Evolutionary conservation across 2,888 invertebrate genomes (phyloP).

Genomic region (Pterostichus madidus): DNA sequence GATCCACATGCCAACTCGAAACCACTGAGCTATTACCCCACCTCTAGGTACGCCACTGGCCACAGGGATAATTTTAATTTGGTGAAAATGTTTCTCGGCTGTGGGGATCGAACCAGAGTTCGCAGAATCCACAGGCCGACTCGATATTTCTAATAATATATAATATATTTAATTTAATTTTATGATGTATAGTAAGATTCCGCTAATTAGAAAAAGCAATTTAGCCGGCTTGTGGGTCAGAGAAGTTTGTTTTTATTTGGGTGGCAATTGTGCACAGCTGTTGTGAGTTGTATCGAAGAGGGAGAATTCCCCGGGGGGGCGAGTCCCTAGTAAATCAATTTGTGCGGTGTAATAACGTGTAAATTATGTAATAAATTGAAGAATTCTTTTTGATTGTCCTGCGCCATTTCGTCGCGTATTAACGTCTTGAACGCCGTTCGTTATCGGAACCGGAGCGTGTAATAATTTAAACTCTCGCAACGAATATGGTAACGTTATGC

Average conservation of each 20-base stretch:
- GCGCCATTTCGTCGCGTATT: constrained; percentile 30
- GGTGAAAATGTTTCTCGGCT: too few species aligned
- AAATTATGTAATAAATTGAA: constrained; percentile 63
- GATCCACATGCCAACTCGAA: too few species aligned
- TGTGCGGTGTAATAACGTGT: constrained; percentile 60
- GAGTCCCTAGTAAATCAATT: constrained; percentile 54
- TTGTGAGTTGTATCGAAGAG: constrained; percentile 27
- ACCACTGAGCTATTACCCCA: too few species aligned
- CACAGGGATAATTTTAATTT: too few species aligned
- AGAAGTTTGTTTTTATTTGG: constrained; percentile 41
- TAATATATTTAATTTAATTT: too few species aligned
- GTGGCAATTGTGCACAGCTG: constrained; percentile 55
- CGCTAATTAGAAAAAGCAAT: constrained; percentile 59
- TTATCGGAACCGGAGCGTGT: constrained; percentile 3
- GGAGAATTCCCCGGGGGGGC: constrained; percentile 22
- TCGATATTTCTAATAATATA: too few species aligned
- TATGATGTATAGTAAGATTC: neutral
- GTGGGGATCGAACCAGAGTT: too few species aligned
- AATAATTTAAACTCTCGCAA: constrained; percentile 11
- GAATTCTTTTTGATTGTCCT: constrained; percentile 56
- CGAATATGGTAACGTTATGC: constrained; percentile 14
- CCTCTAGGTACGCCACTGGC: too few species aligned
- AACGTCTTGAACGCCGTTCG: neutral
- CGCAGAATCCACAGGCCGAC: too few species aligned
- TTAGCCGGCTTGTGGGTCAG: neutral